Conservation (phyloP, 37 sponge, comb jelly and placozoan species). For the Agelas oroides region DNA sequence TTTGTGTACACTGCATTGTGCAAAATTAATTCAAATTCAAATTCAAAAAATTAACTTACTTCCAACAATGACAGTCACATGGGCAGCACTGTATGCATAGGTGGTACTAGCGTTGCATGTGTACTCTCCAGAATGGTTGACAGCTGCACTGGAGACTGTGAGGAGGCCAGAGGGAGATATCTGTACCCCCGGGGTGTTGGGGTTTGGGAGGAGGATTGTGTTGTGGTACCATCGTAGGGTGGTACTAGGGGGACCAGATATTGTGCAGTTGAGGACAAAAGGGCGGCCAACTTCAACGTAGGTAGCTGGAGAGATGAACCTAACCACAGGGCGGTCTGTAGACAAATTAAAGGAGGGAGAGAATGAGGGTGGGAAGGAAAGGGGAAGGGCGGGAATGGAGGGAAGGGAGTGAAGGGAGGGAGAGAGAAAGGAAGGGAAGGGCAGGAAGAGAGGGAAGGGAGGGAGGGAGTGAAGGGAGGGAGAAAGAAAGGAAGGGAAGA, state of each 20-base stretch:
- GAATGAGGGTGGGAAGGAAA: background rate
- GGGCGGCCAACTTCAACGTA: conserved; percentile 6
- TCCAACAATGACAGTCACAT: conserved; percentile 58
- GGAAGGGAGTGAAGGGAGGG: too few relatives aligned
- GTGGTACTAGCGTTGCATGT: conserved; percentile 49
- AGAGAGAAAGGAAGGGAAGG: too few relatives aligned
- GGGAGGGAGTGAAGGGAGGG: background rate
- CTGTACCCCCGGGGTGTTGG: background rate
- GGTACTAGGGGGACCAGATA: background rate
- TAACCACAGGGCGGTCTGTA: background rate
- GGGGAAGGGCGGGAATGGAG: background rate
- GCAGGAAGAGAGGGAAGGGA: too few relatives aligned
- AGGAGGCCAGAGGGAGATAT: background rate
- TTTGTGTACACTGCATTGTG: too few relatives aligned
- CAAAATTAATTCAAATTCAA: too few relatives aligned
- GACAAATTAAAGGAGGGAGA: too few relatives aligned
- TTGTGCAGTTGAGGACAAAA: conserved; percentile 49
- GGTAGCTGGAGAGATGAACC: background rate
- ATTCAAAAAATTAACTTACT: conserved; percentile 42
- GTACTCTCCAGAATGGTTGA: conserved; percentile 40
- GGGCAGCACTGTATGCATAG: conserved; percentile 8
- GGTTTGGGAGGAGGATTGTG: conserved; percentile 14
- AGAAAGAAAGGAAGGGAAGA: background rate
- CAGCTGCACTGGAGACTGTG: conserved; percentile 8
- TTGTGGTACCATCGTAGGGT: conserved; percentile 51